These are phyloP conservation scores for Schrankia costaestrigalis DNA, from an alignment of 2,888 invertebrate genomes.

Conservation along the genomic window DNA sequence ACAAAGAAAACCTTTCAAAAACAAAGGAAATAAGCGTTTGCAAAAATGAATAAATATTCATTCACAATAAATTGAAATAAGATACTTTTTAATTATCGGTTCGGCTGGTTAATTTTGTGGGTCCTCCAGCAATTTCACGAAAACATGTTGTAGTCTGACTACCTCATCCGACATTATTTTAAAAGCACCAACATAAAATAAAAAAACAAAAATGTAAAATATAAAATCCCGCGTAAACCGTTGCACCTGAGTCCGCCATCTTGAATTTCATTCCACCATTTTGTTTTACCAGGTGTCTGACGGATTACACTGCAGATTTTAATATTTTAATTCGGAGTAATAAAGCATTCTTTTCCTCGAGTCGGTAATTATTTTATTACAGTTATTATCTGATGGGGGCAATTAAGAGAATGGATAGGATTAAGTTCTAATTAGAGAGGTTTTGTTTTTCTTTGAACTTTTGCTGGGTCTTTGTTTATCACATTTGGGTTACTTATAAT, in stretches of 20 bases:
- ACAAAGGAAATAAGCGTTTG: too few relatives aligned
- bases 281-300: slow-evolving; percentile 55
- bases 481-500: background rate
- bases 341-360: slow-evolving; percentile 64
- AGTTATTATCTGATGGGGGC: slow-evolving; percentile 66
- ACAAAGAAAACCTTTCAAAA: too few relatives aligned
- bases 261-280: slow-evolving; percentile 51
- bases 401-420: slow-evolving; percentile 63
- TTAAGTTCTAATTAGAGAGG: slow-evolving; percentile 65
- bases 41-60: too few relatives aligned
- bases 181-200: background rate
- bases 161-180: background rate
- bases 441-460: slow-evolving; percentile 45
- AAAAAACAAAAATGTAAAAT: slow-evolving; percentile 27
- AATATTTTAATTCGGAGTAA: slow-evolving; percentile 58
- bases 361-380: slow-evolving; percentile 61
- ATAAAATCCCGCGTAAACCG: slow-evolving; percentile 42
- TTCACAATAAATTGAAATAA: too few relatives aligned
- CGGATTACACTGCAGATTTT: slow-evolving; percentile 65
- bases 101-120: too few relatives aligned
- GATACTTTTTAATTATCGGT: too few relatives aligned
- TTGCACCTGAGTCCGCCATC: slow-evolving; percentile 64
- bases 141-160: too few relatives aligned
- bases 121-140: too few relatives aligned
- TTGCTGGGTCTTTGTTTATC: slow-evolving; percentile 1